Conservation (phyloP, 1,140 invertebrate genomes). For the Saccostrea echinata region DNA sequence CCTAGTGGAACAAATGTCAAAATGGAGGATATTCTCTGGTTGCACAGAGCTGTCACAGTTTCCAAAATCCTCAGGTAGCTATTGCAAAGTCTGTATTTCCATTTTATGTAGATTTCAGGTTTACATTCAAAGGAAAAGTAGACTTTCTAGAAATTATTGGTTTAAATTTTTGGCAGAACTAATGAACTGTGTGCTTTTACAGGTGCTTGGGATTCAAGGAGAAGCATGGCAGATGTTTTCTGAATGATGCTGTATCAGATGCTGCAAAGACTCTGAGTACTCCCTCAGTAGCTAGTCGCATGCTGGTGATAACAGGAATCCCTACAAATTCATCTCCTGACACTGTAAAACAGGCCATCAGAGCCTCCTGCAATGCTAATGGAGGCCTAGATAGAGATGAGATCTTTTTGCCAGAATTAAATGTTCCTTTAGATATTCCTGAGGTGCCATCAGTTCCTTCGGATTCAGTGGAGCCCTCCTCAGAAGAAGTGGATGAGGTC, state of each 20-base stretch:
- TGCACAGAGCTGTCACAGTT: slow-evolving; percentile 73
- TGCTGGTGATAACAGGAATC: slow-evolving; percentile 77
- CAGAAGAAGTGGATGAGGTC: slow-evolving; percentile 7
- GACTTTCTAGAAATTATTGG: too few species aligned
- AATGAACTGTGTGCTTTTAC: not conserved
- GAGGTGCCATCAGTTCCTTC: slow-evolving; percentile 15
- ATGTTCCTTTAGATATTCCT: slow-evolving; percentile 8
- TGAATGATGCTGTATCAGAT: slow-evolving; percentile 73
- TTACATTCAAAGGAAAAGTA: too few species aligned
- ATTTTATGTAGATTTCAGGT: too few species aligned
- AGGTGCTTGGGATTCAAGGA: slow-evolving; percentile 72
- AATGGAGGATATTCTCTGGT: slow-evolving; percentile 78
- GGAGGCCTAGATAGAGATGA: slow-evolving; percentile 75
- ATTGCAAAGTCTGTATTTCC: too few species aligned
- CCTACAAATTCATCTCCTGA: slow-evolving; percentile 65
- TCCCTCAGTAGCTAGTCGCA: slow-evolving; percentile 71
- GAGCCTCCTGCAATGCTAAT: slow-evolving; percentile 67
- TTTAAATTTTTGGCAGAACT: too few species aligned
- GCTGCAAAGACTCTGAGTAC: slow-evolving; percentile 67
- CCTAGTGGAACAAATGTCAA: slow-evolving; percentile 59
- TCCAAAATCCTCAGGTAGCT: slow-evolving; percentile 73
- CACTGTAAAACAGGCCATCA: slow-evolving; percentile 67
- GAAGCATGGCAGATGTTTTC: slow-evolving; percentile 67
- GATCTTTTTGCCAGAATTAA: slow-evolving; percentile 68
- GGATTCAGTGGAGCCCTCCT: slow-evolving; percentile 36